Evolutionary conservation across 2,797 vertebrate genomes (phyloP), one percentile per base, ranked within the genome.

Genomic region (Molossus molossus): DNA sequence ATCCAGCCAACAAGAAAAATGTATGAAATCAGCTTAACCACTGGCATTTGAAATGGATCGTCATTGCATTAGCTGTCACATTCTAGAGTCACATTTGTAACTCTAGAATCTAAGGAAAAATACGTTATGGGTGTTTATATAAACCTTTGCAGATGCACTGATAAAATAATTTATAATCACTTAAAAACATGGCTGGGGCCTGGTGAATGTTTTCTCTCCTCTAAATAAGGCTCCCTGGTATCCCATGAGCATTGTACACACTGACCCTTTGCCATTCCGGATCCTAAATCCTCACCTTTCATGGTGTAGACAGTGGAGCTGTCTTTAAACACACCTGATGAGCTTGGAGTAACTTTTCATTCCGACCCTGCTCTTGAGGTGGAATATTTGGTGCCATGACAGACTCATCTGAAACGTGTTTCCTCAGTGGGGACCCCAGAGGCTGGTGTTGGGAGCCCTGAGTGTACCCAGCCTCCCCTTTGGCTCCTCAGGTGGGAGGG

Each of bases 1-100:
- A 99, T 99, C 99, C 97, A 98, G 98, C 98, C 99, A 99, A 98
- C 98, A 98, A 98, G 98, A 99, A 99, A 99, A 99, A 99, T 98
- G 99, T 99, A 99, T 99, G 99, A 99, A 99, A 98, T 98, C 98
- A 98, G 98, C 98, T 99, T 99, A 99, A 98, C 98, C 98, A 98
- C 98, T 98, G 98, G 98, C 98, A 98, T 99, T 98, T 98, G 98
- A 99, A 99, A 99, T 98, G 99, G 99, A 99, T 98, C 98, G 98
- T 99, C 98, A 99, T 97, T 97, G 98, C 98, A 98, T 98, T 98
- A 98, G 98, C 98, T 98, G 98, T 98, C 98, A 98, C 33, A 33
- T 97, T 96, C 98, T 92, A 97, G 98, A n/a, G 98, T 98, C 98
- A 98, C 33, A 33, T 97, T 96, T 98, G 33, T 98, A 98, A 98